Evolutionary conservation across 2,113 vertebrate genomes (phyloP).

Genomic region (Euleptes europaea): DNA sequence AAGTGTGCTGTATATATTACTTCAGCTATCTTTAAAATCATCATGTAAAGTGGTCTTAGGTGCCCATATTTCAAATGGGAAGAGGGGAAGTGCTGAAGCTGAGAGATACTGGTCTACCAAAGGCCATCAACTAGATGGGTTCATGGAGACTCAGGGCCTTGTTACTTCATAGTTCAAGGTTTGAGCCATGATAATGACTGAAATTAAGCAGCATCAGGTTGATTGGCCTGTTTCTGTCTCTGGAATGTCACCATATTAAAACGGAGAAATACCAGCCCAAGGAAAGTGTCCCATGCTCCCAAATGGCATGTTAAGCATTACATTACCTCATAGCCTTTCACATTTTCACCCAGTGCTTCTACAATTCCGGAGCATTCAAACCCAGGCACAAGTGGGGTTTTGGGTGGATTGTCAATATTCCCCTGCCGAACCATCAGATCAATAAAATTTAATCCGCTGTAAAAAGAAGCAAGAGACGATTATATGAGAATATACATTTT

Average conservation of each 20-base stretch:
- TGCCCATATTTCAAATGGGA: too few relatives aligned
- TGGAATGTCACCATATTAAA: not conserved
- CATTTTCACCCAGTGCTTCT: conserved; percentile 89
- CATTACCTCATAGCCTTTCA: conserved; percentile 91
- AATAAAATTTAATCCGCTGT: conserved; percentile 95
- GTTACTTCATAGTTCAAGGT: not conserved
- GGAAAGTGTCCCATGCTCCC: not conserved
- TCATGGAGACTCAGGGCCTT: too few relatives aligned
- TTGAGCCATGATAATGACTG: not conserved
- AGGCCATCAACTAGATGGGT: too few relatives aligned
- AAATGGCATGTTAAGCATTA: not conserved
- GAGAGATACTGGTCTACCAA: too few relatives aligned
- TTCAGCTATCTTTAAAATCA: too few relatives aligned
- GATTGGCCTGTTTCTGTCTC: not conserved
- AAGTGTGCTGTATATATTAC: too few relatives aligned
- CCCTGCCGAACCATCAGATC: conserved; percentile 98
- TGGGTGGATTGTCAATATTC: conserved; percentile 95
- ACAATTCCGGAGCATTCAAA: conserved; percentile 98
- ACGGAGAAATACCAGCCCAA: not conserved
- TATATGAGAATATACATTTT: conserved; percentile 10
- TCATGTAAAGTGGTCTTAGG: too few relatives aligned
- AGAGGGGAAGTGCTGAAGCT: too few relatives aligned
- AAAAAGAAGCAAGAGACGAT: conserved; percentile 31
- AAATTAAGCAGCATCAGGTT: not conserved
- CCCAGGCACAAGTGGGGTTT: conserved; percentile 92